Base-by-base conservation (phyloP, 1,140 invertebrate genomes). In the Solenopsis fugax region DNA sequence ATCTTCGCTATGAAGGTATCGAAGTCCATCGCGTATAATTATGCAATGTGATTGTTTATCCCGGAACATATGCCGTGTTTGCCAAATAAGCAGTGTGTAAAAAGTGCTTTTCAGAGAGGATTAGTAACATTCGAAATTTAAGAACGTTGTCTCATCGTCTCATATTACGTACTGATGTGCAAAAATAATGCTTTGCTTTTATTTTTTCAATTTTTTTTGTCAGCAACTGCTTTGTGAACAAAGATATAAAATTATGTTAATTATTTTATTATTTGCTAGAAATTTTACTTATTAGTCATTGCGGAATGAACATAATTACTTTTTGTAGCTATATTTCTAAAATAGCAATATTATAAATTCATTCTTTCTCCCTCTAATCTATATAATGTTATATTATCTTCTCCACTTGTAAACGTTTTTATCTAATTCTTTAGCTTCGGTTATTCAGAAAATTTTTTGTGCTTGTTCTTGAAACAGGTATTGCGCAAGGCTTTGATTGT, bases 1-100 rank as follows among this genome's bases (percentile, higher is more conserved):
- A 98, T 99, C 93, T 99, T 99, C 97, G 99, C 99, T 41, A 99
- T 99, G 99, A 99, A 99, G 97, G 99, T 95, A 88, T 4, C 3
- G 12, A n/a, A 34, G 62, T 62, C 29, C 65, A 41, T 21, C 4
- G 37, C 18, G 34, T 13, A 18, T 9, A 10, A 64, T 41, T 56
- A 13, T 9, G 10, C 4, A 29, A 10, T 4, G 50, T n/a, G 16
- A 50, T 72, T 21, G 10, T 60, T 60, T 37, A 29, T 73, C 21
- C 7, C 29, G 24, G 69, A 72, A 21, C n/a, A 41, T 60, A 12
- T 56, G 34, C 37, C 1, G 9, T 13, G n/a, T 24, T 58, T 37
- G 48, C 21, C 16, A 52, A 52, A 52, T 41, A 21, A 21, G 37
- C 18, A 58, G 12, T 16, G 18, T 4, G 6, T 13, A 12, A 41